Percentiles rank a stretch among this genome's conserved stretches.
These are phyloP conservation scores for Orthosia gothica DNA, from an alignment of 2,888 invertebrate genomes.

Conservation along the genomic window DNA sequence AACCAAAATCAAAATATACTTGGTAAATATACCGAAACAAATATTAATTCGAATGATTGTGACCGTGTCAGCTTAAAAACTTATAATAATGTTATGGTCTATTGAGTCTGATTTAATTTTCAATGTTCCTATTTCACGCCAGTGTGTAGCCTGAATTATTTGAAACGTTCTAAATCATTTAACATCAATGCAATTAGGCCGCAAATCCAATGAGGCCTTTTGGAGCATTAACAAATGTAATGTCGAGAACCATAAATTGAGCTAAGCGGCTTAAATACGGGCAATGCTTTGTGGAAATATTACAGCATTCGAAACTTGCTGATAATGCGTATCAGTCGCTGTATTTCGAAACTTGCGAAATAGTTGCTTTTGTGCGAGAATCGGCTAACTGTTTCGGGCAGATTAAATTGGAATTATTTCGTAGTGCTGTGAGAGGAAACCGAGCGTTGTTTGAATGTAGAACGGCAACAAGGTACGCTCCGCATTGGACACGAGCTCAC, in stretches of 20 bases:
- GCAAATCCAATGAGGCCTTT: conserved; percentile 26
- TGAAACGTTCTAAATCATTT: conserved; percentile 31
- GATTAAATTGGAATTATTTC: conserved; percentile 1
- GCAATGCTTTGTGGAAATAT: conserved; percentile 38
- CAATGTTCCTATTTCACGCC: background rate
- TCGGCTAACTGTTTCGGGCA: background rate
- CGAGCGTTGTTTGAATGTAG: conserved; percentile 21
- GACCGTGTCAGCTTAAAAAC: no score
- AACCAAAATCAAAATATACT: no score
- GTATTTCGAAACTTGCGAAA: conserved; percentile 19
- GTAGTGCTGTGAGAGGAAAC: background rate
- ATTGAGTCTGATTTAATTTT: background rate
- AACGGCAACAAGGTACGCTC: conserved; percentile 18
- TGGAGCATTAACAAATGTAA: conserved; percentile 28
- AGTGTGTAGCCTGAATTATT: conserved; percentile 10
- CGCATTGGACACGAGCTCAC: conserved; percentile 9
- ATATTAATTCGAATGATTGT: no score
- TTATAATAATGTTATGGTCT: background rate
- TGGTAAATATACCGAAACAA: no score
- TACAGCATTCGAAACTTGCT: conserved; percentile 17
- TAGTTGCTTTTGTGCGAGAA: conserved; percentile 25
- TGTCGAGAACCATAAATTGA: conserved; percentile 42
- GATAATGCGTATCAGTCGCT: conserved; percentile 34
- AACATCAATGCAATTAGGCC: conserved; percentile 22
- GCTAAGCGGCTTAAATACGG: conserved; percentile 32